Base-by-base conservation (phyloP, 2,888 invertebrate genomes). In the Amiota minor region DNA sequence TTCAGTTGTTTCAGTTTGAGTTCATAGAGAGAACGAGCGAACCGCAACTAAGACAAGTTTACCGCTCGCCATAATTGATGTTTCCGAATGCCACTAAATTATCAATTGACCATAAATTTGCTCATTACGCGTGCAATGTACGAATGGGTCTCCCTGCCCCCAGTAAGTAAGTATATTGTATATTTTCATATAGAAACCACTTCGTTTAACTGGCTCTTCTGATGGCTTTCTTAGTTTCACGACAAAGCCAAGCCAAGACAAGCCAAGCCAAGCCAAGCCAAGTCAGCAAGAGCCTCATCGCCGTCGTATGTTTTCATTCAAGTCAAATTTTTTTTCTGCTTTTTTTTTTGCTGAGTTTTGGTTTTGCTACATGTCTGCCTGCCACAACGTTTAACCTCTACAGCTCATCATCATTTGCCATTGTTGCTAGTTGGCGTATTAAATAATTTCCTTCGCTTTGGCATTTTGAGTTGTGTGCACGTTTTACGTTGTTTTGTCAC, bases 41-140 rank as follows among this genome's bases (percentile, higher is more conserved):
- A 35, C 35, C 35, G 59, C 20, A 20, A 18, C 59, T 35, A 35
- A 35, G 12, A 53, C 62, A 35, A 23, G 50, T 68, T 14, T 47
- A 65, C 70, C 70, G 71, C 75, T 70, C 69, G 70, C 80, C 81
- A 81, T 89, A 88, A 89, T 89, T 89, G 88, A 89, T 89, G 89
- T 88, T 87, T 86, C 87, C 88, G 87, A 88, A 85, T 88, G 89
- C 87, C 88, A 88, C 88, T 89, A 89, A 89, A 89, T 89, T 88
- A 88, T 89, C 89, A 89, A 88, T 89, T 88, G 89, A 82, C 87
- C 88, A 89, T 89, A 89, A 89, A 89, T 89, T 88, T 87, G 86
- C 87, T 88, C 88, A 89, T 89, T 89, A 89, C 89, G 85, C 77
- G 65, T 71, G 78, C 74, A 79, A 76, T 79, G 77, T 77, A 55